Evolutionary conservation across 37 sponge, comb jelly and placozoan species (phyloP), one percentile per base, ranked within the genome.

Genomic region (Aplysina aerophoba): DNA sequence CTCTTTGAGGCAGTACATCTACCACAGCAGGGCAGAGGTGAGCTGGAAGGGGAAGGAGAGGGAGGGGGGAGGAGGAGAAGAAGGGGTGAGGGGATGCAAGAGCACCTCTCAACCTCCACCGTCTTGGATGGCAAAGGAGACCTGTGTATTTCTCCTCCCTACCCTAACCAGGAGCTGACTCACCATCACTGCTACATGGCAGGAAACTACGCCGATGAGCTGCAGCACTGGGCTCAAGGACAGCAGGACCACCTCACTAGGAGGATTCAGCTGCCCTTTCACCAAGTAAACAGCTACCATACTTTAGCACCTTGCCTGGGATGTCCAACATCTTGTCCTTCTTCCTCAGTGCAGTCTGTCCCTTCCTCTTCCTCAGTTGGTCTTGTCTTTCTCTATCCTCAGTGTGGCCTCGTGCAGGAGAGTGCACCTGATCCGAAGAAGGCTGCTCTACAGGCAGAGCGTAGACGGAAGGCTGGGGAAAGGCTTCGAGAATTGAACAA

Each of bases 161-260:
- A 71, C 2, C 36, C 13, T 19, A 33, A 37, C 11, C 68, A 89
- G 86, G 97, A 96, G 73, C 39, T 97, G 59, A 80, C 91, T 14
- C 55, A 85, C 33, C 61, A 66, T n/a, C 93, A 93, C 82, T 85
- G 88, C 80, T 95, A 87, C 80, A 57, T 91, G 5, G 91, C 98
- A 37, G 30, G 55, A 0, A 82, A 95, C 34, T 97, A 92, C 72
- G 35, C 37, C 2, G 92, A 82, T 55, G 96, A 93, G 73, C 86
- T 97, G 53, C 27, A 5, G 25, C 31, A 41, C 73, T 86, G 71
- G 64, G 71, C 79, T 0, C 53, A 77, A 24, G 87, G 87, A 25
- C 33, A 79, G 19, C 36, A 35, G 35, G 90, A 74, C 38, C 37
- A 59, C 27, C 34, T 59, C 20, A 55, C 39, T 12, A 88, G 84